Conservation (phyloP, 2,113 vertebrate species). For the Carassius auratus region DNA sequence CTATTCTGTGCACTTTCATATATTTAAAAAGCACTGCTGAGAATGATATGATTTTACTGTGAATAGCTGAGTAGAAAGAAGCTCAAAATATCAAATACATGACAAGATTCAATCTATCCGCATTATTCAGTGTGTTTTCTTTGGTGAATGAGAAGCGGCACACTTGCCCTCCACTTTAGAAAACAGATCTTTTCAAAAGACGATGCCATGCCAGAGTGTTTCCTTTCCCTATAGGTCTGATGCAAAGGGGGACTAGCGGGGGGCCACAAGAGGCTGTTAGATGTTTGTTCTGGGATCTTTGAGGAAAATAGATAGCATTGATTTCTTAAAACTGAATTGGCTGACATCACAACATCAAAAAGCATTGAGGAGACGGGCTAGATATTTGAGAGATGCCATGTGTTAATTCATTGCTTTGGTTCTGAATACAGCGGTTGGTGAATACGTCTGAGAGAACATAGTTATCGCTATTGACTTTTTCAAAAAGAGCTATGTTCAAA, state of each 20-base stretch:
- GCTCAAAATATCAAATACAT: constrained; percentile 44
- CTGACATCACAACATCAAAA: constrained; percentile 37
- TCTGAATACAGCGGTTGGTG: constrained; percentile 16
- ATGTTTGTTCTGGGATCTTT: constrained; percentile 51
- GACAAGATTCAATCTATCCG: constrained; percentile 52
- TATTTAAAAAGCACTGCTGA: neutral
- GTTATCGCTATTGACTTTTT: constrained; percentile 50
- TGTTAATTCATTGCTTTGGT: constrained; percentile 27
- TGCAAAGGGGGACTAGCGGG: constrained; percentile 5
- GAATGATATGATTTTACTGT: constrained; percentile 26
- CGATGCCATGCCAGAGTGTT: constrained; percentile 24
- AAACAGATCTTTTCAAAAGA: constrained; percentile 40
- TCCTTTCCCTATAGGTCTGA: constrained; percentile 31
- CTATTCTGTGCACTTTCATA: constrained; percentile 22
- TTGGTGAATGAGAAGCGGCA: constrained; percentile 10
- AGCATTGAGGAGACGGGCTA: constrained; percentile 37
- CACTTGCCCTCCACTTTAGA: constrained; percentile 31
- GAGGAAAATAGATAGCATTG: constrained; percentile 35
- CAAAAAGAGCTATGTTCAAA: constrained; percentile 8
- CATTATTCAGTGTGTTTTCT: constrained; percentile 43
- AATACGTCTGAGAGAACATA: constrained; percentile 44
- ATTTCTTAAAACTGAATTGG: constrained; percentile 43
- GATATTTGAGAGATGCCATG: constrained; percentile 2
- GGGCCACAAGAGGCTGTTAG: constrained; percentile 40
- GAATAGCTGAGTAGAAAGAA: constrained; percentile 36